Percentiles rank a stretch among this genome's conserved stretches.
Evolutionary conservation across 2,113 vertebrate species (phyloP).

Genomic region (Lepus americanus): DNA sequence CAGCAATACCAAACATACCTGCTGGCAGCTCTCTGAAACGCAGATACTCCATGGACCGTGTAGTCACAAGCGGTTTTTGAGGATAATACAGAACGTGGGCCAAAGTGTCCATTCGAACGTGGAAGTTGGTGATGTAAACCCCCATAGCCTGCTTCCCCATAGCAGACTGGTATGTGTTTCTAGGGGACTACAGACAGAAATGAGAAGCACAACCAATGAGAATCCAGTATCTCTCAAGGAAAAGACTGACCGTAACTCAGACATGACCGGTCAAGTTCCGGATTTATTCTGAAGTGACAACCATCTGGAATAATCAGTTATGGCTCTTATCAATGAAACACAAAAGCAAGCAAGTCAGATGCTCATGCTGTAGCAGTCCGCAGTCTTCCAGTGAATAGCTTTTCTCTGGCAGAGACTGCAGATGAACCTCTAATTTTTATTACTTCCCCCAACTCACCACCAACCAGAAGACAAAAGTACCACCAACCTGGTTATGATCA

Average conservation of each 20-base stretch:
- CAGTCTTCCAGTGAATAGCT: background rate
- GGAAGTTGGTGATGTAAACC: slow-evolving; percentile 99
- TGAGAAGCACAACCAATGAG: slow-evolving; percentile 6
- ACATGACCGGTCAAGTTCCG: background rate
- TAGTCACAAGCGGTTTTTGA: slow-evolving; percentile 98
- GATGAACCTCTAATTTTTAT: background rate
- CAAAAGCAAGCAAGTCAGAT: background rate
- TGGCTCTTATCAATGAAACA: slow-evolving; percentile 45
- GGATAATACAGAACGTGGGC: slow-evolving; percentile 99
- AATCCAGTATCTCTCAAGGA: slow-evolving; percentile 35
- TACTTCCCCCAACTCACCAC: background rate
- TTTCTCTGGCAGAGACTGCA: background rate
- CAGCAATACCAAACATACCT: slow-evolving; percentile 86
- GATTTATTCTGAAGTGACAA: background rate
- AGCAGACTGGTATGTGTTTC: slow-evolving; percentile 99
- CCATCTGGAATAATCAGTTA: background rate
- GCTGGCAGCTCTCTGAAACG: slow-evolving; percentile 97
- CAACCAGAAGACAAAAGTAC: slow-evolving; percentile 6
- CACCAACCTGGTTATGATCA: slow-evolving; percentile 98
- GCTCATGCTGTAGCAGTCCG: background rate
- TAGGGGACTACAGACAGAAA: slow-evolving; percentile 92
- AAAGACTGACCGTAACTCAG: background rate
- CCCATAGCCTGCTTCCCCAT: slow-evolving; percentile 99
- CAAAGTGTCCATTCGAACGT: slow-evolving; percentile 98
- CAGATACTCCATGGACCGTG: slow-evolving; percentile 98